A percentile compares a stretch with the other conserved stretches of the same genome.
phyloP scores from a whole-genome alignment of 92 coral and sea anemone genomes.

The Phenganax marumi region DNA sequence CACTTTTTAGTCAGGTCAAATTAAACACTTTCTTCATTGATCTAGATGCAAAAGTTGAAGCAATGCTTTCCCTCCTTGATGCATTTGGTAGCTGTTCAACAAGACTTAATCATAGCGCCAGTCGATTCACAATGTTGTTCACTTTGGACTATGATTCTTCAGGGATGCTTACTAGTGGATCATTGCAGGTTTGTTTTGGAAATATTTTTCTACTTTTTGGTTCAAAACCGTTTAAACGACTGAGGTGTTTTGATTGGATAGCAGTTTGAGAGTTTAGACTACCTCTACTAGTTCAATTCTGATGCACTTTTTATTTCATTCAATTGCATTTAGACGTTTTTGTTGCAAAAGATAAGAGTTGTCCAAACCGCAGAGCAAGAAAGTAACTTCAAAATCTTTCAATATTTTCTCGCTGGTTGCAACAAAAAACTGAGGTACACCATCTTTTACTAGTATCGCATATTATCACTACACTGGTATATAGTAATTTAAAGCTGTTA shows the following conservation, averaged over 20 bases:
- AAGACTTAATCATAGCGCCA: conserved; percentile 74
- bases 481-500: no score
- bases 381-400: conserved; percentile 79
- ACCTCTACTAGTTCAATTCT: not conserved
- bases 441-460: not conserved
- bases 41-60: conserved; percentile 83
- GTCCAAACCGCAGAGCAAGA: conserved; percentile 86
- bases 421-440: conserved; percentile 81
- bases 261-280: not conserved
- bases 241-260: no score
- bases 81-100: conserved; percentile 96
- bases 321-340: conserved; percentile 71
- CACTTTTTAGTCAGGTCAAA: not conserved
- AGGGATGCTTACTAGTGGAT: conserved; percentile 78
- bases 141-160: conserved; percentile 94
- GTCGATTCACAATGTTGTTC: conserved; percentile 78
- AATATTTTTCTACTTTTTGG: not conserved
- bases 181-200: conserved; percentile 66
- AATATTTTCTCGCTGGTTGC: conserved; percentile 89
- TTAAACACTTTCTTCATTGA: not conserved
- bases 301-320: not conserved
- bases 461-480: no score
- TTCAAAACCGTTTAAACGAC: not conserved
- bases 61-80: conserved; percentile 76
- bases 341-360: conserved; percentile 83